Percentiles rank a stretch among this genome's conserved stretches.
These are phyloP conservation scores for Morone saxatilis DNA, from an alignment of 2,113 vertebrate genomes.

Conservation along the genomic window DNA sequence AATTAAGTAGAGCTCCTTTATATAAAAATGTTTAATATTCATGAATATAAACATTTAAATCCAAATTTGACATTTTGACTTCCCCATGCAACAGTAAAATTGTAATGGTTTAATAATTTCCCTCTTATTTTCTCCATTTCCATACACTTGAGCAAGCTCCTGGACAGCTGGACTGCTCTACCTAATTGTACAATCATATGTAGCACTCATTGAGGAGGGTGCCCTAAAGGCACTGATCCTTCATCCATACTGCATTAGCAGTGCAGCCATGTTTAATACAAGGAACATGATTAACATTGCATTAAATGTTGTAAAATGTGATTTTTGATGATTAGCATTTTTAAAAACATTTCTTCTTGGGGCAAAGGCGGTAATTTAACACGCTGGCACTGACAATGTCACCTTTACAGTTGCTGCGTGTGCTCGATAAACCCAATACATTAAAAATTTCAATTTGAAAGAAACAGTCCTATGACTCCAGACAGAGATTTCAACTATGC, in stretches of 20 bases:
- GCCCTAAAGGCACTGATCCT: neutral
- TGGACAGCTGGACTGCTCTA: neutral
- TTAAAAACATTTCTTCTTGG: neutral
- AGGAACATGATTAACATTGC: neutral
- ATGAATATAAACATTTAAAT: neutral
- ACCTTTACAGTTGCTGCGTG: neutral
- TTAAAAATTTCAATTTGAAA: neutral
- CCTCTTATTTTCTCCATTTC: neutral
- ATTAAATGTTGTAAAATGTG: constrained; percentile 1
- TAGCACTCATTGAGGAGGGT: neutral
- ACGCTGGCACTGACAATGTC: neutral
- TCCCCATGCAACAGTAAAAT: neutral
- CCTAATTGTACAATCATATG: neutral
- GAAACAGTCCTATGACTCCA: too few species aligned
- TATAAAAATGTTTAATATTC: neutral
- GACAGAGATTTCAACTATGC: too few species aligned
- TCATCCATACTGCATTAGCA: neutral
- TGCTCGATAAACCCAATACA: neutral
- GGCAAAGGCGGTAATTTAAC: neutral
- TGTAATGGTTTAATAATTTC: neutral
- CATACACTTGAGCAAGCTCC: neutral
- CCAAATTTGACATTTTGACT: neutral
- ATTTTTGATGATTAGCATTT: neutral
- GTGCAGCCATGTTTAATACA: neutral
- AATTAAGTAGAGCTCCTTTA: neutral